Evolutionary conservation across 2,888 invertebrate species (phyloP).

Genomic region (Mesorhabditis sp.): DNA sequence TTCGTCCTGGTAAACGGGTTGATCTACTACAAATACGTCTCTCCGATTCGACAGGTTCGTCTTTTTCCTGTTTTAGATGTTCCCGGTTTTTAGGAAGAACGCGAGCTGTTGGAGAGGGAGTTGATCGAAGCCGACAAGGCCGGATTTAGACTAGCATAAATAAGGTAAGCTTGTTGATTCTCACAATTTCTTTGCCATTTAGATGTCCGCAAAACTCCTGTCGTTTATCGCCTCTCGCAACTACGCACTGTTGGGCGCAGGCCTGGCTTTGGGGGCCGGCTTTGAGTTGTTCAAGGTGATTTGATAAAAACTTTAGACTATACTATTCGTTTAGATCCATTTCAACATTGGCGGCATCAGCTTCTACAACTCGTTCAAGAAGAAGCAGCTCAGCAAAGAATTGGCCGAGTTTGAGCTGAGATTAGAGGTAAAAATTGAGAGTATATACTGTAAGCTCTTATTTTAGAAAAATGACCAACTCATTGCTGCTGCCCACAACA

Average conservation of each 20-base stretch:
- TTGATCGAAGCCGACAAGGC: conserved; percentile 54
- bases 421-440: too few relatives aligned
- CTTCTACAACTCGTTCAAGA: conserved; percentile 50
- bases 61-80: not conserved
- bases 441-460: too few relatives aligned
- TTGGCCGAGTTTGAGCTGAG: too few relatives aligned
- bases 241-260: conserved; percentile 31
- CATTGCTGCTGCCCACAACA: too few relatives aligned
- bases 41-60: conserved; percentile 38
- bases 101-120: conserved; percentile 48
- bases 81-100: conserved; percentile 28
- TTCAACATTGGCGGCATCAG: conserved; percentile 37
- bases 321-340: conserved; percentile 8
- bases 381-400: conserved; percentile 47
- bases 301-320: not conserved
- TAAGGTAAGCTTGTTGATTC: not conserved
- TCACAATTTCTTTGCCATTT: not conserved
- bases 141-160: conserved; percentile 39
- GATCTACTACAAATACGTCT: conserved; percentile 50
- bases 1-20: conserved; percentile 48
- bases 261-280: conserved; percentile 43
- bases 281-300: conserved; percentile 51
- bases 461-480: too few relatives aligned
- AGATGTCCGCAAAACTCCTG: conserved; percentile 17
- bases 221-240: conserved; percentile 16